These are phyloP conservation scores for Microcebus griseorufus DNA, from an alignment of 2,113 vertebrate species.

Conservation along the genomic window DNA sequence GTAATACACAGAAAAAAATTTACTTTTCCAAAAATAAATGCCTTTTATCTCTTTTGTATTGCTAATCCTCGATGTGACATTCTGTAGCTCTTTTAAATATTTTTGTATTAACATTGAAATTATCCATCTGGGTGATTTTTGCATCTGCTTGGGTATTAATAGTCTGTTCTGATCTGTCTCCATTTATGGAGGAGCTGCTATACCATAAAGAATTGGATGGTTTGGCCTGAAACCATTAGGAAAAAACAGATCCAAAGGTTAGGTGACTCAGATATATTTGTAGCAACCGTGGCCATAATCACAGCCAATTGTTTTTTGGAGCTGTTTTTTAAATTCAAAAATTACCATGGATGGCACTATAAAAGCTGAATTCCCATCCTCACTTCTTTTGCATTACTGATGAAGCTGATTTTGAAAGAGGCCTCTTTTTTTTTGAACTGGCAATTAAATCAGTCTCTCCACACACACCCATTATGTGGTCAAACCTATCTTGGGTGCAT, in stretches of 20 bases:
- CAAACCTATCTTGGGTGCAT: neutral
- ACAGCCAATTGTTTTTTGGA: neutral
- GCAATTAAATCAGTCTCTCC: neutral
- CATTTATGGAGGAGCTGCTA: conserved; percentile 21
- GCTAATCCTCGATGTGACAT: conserved; percentile 51
- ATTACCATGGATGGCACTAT: neutral
- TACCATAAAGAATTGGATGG: conserved; percentile 31
- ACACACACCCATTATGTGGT: neutral
- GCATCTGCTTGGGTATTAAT: conserved; percentile 63
- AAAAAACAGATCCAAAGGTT: neutral
- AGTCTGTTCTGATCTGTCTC: conserved; percentile 56
- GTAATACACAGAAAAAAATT: neutral
- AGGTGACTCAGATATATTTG: neutral
- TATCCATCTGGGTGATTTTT: conserved; percentile 64
- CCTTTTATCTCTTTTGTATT: conserved; percentile 51
- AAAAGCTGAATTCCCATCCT: neutral
- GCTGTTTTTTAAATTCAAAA: neutral
- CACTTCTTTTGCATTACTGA: neutral
- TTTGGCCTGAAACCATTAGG: neutral
- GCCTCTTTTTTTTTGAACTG: neutral
- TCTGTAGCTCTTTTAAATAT: conserved; percentile 62
- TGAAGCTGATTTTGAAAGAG: neutral
- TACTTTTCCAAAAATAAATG: conserved; percentile 53
- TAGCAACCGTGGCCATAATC: neutral
- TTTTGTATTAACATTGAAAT: conserved; percentile 74